phyloP scores from a whole-genome alignment of 2,797 vertebrate species.

The Pipistrellus kuhlii region DNA sequence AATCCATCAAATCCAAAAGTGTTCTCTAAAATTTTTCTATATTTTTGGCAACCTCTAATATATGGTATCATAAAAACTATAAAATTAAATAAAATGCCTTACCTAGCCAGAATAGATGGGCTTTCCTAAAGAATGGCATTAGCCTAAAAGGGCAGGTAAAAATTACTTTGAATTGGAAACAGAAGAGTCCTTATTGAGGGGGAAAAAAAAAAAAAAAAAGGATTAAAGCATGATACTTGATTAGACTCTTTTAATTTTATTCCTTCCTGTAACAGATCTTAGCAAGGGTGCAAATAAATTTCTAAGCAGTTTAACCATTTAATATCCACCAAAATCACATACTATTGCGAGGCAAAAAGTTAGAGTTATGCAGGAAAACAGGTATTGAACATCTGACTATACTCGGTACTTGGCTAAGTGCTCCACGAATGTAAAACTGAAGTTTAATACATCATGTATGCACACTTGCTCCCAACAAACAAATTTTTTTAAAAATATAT shows the following conservation, averaged over 20 bases:
- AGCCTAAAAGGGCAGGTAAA: slow-evolving; percentile 58
- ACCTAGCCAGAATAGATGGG: slow-evolving; percentile 73
- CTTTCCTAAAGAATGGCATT: slow-evolving; percentile 66
- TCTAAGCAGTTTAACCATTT: slow-evolving; percentile 39
- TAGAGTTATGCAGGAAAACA: neutral
- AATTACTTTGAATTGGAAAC: slow-evolving; percentile 48
- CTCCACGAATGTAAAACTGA: neutral
- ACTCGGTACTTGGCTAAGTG: neutral
- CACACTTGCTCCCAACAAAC: neutral
- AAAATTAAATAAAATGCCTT: slow-evolving; percentile 83
- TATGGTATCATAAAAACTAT: slow-evolving; percentile 84
- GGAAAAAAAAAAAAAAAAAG: neutral
- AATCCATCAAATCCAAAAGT: slow-evolving; percentile 92
- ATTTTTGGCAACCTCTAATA: slow-evolving; percentile 87
- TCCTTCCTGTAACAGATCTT: slow-evolving; percentile 1
- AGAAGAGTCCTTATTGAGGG: neutral
- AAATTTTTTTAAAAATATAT: too few species aligned
- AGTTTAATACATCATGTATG: neutral
- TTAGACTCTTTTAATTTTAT: slow-evolving; percentile 40
- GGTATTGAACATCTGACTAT: neutral
- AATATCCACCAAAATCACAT: neutral
- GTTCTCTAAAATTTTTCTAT: slow-evolving; percentile 87
- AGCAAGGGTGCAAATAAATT: slow-evolving; percentile 43
- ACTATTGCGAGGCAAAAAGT: neutral
- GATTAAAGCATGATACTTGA: slow-evolving; percentile 21